A percentile compares a stretch with the other conserved stretches of the same genome.
Evolutionary conservation across 2,113 vertebrate genomes (phyloP).

Genomic region (Laticauda laticaudata): DNA sequence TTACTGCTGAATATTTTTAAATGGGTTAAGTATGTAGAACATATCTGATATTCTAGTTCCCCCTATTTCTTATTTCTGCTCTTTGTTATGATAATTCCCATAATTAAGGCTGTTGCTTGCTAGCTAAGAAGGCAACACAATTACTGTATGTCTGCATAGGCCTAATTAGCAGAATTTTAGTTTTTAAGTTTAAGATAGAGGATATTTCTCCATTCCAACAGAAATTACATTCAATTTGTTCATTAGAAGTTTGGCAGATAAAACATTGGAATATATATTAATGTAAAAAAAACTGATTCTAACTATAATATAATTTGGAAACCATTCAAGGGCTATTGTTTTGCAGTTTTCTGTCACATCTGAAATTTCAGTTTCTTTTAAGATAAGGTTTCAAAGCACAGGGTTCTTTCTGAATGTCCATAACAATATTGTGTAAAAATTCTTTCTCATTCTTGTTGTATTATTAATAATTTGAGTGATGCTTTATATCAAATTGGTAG

Average conservation of each 20-base stretch:
- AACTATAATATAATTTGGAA: background rate
- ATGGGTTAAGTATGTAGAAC: background rate
- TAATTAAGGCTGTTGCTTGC: background rate
- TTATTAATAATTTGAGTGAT: background rate
- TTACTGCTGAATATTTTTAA: background rate
- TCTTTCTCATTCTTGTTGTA: background rate
- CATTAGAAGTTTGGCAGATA: background rate
- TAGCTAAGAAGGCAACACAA: background rate
- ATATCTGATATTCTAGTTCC: background rate
- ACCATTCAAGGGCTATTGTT: background rate
- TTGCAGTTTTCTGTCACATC: background rate
- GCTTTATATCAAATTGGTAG: background rate
- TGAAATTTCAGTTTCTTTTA: background rate
- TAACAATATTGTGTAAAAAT: background rate
- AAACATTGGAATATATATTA: background rate
- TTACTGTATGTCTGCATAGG: background rate
- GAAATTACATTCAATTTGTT: background rate
- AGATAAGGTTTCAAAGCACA: background rate
- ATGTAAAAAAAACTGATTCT: background rate
- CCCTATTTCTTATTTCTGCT: background rate
- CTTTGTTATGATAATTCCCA: background rate
- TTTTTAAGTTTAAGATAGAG: background rate
- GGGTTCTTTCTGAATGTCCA: background rate
- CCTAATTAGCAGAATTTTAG: background rate
- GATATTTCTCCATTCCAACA: background rate